Base-by-base conservation (phyloP, 2,113 vertebrate genomes). In the Axis porcinus region DNA sequence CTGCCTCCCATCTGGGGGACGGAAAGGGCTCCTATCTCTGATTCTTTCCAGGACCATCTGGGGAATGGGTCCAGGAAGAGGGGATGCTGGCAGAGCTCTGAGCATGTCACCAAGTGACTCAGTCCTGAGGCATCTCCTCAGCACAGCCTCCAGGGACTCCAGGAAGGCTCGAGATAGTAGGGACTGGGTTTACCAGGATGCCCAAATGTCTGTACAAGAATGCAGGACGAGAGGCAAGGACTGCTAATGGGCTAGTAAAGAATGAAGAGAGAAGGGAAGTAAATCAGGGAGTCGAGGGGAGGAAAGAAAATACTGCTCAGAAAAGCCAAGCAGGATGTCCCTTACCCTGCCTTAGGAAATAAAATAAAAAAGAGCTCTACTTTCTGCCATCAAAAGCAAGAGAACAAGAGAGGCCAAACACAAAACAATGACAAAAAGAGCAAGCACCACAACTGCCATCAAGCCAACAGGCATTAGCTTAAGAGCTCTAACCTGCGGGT, bases 401-500 rank as follows among this genome's bases (percentile, higher is more conserved):
- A 89, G 36, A 60, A 88, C 15, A 82, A 85, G 40, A 85, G 27
- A 87, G 16, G 92, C 4, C 45, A 96, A 94, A 97, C 74, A 60
- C 91, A 70, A 64, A 55, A 45, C 50, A 52, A 52, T 52, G 36
- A 15, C 16, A 47, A 76, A 95, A 95, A 92, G 43, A 93, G 64
- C 84, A 98, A 95, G 55, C 27, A 87, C 81, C 74, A 78, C 91
- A 93, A 95, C n/a, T 87, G 64, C 70, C 43, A 87, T 90, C 76
- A 95, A 97, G 96, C 89, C 94, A 98, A 95, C 67, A 87, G 6
- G 76, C 60, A 1, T 86, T 96, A 5, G 0, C 81, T 97, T 96
- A 90, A 97, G 89, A 97, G 83, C 88, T 83, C 78, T 79, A 98
- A 97, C 97, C 97, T 97, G 96, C 57, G 10, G 40, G 62, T 97